Conservation (phyloP, 2,797 vertebrate genomes). For the Rhyacichthys aspro region DNA sequence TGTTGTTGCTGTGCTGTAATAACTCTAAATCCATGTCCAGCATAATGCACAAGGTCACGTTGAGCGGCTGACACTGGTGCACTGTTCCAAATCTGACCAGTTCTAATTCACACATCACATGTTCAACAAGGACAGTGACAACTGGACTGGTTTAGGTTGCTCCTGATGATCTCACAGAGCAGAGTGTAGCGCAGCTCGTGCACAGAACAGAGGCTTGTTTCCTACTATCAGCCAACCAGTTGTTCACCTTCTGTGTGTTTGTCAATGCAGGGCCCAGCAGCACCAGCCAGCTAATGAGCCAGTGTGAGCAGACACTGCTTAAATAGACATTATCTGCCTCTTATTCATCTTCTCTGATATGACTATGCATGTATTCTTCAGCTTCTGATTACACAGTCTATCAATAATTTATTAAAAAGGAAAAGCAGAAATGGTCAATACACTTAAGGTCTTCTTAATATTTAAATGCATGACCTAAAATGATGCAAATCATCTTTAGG, state of each 20-base stretch:
- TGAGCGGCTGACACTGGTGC: neutral
- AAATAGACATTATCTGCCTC: slow-evolving; percentile 74
- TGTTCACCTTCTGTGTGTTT: slow-evolving; percentile 70
- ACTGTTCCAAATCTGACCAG: neutral
- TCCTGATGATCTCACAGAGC: neutral
- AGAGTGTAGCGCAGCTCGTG: slow-evolving; percentile 12
- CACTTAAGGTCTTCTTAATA: slow-evolving; percentile 6
- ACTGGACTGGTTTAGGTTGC: too few species aligned
- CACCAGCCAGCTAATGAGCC: slow-evolving; percentile 78
- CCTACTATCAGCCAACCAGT: slow-evolving; percentile 60
- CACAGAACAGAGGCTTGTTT: slow-evolving; percentile 39
- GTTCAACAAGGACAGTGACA: slow-evolving; percentile 9
- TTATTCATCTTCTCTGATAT: too few species aligned
- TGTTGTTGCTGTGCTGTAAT: too few species aligned
- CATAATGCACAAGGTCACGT: slow-evolving; percentile 1
- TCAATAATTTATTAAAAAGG: too few species aligned
- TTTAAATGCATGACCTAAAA: too few species aligned
- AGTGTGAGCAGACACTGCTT: slow-evolving; percentile 75
- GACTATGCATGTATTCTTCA: too few species aligned
- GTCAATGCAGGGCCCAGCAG: slow-evolving; percentile 60
- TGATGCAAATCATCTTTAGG: too few species aligned
- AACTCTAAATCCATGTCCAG: too few species aligned
- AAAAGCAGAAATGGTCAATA: too few species aligned
- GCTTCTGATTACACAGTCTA: too few species aligned
- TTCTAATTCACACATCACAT: slow-evolving; percentile 10